phyloP scores from a whole-genome alignment of 1,140 invertebrate species.

The Drosophila bifasciata region DNA sequence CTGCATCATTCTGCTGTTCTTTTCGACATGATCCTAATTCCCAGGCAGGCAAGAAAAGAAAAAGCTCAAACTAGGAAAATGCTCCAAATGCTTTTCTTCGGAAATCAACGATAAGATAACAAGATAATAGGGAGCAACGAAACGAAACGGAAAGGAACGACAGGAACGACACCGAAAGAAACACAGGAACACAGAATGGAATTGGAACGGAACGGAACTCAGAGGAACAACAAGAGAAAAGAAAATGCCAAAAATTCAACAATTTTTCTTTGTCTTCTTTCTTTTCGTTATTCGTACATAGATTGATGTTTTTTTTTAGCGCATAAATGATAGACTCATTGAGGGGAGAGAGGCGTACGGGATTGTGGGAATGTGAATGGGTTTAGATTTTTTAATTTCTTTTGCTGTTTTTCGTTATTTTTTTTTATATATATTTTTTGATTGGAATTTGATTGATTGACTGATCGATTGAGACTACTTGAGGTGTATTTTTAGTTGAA shows the following conservation, averaged over 20 bases:
- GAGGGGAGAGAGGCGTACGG: slow-evolving; percentile 82
- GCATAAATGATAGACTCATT: slow-evolving; percentile 84
- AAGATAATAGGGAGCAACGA: too few species aligned
- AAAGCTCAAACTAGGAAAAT: slow-evolving; percentile 82
- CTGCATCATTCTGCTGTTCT: slow-evolving; percentile 22
- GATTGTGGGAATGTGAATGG: slow-evolving; percentile 83
- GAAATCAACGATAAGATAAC: slow-evolving; percentile 21
- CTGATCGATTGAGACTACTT: slow-evolving; percentile 69
- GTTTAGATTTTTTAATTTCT: slow-evolving; percentile 62
- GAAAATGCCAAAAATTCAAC: slow-evolving; percentile 57
- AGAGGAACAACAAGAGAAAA: slow-evolving; percentile 53
- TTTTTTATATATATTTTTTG: slow-evolving; percentile 23
- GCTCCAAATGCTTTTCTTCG: slow-evolving; percentile 39
- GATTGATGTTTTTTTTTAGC: too few species aligned
- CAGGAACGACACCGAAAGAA: too few species aligned
- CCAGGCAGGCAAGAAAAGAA: slow-evolving; percentile 82
- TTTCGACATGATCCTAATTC: slow-evolving; percentile 30
- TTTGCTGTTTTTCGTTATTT: slow-evolving; percentile 36
- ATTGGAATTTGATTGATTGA: slow-evolving; percentile 46
- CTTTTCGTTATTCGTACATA: slow-evolving; percentile 56
- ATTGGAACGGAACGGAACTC: slow-evolving; percentile 33
- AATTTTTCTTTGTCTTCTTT: slow-evolving; percentile 44
- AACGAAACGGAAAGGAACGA: slow-evolving; percentile 24
- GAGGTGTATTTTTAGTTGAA: slow-evolving; percentile 75
- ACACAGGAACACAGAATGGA: slow-evolving; percentile 4